Evolutionary conservation across 2,888 invertebrate species (phyloP).

Genomic region (Neocrepidodera transversa): DNA sequence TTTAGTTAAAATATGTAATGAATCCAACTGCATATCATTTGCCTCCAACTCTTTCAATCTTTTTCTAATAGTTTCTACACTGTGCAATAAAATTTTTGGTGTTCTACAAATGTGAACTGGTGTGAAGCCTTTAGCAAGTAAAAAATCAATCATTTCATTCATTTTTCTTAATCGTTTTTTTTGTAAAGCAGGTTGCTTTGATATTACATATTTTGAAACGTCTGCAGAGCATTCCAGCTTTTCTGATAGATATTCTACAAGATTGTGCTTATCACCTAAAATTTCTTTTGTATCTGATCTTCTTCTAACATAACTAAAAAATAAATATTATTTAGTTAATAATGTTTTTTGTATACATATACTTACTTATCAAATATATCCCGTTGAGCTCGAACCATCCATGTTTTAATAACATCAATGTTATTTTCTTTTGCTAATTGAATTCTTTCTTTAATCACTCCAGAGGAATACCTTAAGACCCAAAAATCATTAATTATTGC

Average conservation of each 20-base stretch:
- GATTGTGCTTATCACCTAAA: conserved; percentile 54
- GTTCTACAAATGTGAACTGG: conserved; percentile 55
- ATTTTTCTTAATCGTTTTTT: conserved; percentile 59
- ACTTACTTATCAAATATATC: conserved; percentile 57
- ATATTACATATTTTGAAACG: conserved; percentile 51
- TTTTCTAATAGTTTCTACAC: conserved; percentile 57
- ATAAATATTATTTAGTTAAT: not conserved
- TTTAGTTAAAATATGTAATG: conserved; percentile 55
- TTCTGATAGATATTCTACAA: conserved; percentile 58
- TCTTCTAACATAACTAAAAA: conserved; percentile 55
- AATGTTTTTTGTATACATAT: not conserved
- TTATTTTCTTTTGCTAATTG: conserved; percentile 52
- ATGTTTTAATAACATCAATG: conserved; percentile 58
- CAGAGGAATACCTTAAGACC: conserved; percentile 57
- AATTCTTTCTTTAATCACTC: conserved; percentile 53
- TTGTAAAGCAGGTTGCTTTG: conserved; percentile 57
- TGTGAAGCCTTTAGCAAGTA: conserved; percentile 57
- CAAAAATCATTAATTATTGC: conserved; percentile 60
- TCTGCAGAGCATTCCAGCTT: conserved; percentile 55
- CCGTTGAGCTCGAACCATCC: conserved; percentile 60
- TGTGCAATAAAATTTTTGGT: conserved; percentile 60
- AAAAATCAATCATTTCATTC: conserved; percentile 59
- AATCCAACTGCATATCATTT: conserved; percentile 50
- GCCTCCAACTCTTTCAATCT: conserved; percentile 54
- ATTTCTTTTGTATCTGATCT: conserved; percentile 55